Evolutionary conservation across 2,888 invertebrate species (phyloP).

Genomic region (Camptogramma bilineatum): DNA sequence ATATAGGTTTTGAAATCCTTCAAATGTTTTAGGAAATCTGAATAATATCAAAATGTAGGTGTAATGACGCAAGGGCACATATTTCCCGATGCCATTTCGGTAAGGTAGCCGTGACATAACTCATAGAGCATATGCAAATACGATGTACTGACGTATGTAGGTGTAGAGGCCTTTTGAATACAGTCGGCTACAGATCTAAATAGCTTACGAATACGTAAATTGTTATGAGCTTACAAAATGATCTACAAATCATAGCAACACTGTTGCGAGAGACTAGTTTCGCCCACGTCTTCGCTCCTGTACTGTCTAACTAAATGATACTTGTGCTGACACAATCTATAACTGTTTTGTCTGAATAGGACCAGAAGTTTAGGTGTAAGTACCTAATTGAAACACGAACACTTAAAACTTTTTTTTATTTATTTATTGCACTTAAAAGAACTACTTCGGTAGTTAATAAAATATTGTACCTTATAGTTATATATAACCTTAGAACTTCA

Average conservation of each 20-base stretch:
- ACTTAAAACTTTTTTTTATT: too few species aligned
- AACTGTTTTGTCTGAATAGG: too few species aligned
- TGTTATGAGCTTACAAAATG: neutral
- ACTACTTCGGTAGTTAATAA: too few species aligned
- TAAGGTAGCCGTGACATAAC: constrained; percentile 65
- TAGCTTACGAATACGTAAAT: constrained; percentile 14
- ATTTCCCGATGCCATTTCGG: constrained; percentile 53
- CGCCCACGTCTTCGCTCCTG: neutral
- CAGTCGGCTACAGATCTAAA: constrained; percentile 4
- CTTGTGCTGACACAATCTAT: neutral
- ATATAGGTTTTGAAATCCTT: constrained; percentile 2
- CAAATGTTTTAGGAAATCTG: constrained; percentile 1
- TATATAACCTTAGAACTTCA: too few species aligned
- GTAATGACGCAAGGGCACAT: constrained; percentile 44
- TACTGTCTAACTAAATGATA: neutral
- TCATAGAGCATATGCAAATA: constrained; percentile 52
- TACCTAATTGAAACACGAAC: too few species aligned
- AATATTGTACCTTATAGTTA: too few species aligned
- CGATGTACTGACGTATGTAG: constrained; percentile 60
- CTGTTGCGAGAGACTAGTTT: neutral
- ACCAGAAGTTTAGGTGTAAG: too few species aligned
- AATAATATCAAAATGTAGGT: constrained; percentile 33
- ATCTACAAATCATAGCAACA: neutral
- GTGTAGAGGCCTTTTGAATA: constrained; percentile 36
- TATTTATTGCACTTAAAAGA: too few species aligned